Conservation (phyloP, 2,113 vertebrate species). For the Poecilia latipinna region DNA sequence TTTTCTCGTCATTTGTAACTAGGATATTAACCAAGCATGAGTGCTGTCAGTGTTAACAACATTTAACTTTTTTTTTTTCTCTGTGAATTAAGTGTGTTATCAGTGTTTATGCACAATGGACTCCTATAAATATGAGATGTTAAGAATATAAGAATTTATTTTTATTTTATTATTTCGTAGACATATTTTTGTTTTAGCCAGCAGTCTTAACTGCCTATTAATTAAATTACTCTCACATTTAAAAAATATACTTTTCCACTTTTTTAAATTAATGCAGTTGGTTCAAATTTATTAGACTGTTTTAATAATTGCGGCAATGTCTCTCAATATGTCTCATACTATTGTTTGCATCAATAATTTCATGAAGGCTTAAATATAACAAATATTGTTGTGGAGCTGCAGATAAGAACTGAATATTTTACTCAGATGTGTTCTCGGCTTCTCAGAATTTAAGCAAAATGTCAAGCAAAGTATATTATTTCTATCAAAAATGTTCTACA, state of each 20-base stretch:
- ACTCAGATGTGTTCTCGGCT: no score
- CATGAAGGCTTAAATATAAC: neutral
- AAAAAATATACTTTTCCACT: no score
- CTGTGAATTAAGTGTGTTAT: neutral
- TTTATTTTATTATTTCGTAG: no score
- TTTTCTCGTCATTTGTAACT: neutral
- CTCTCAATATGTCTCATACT: neutral
- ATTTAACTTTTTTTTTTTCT: neutral
- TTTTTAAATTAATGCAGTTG: no score
- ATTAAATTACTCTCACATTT: no score
- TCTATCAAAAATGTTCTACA: neutral
- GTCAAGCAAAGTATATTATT: neutral
- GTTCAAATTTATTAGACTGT: no score
- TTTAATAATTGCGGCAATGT: neutral
- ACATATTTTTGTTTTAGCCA: no score
- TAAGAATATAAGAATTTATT: no score
- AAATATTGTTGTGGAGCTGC: neutral
- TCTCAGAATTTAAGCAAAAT: neutral
- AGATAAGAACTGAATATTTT: neutral
- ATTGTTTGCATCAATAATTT: neutral
- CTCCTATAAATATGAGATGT: neutral
- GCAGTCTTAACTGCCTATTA: no score
- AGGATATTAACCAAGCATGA: neutral
- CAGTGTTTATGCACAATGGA: neutral
- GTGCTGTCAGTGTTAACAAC: neutral